A percentile compares a stretch with the other conserved stretches of the same genome.
phyloP scores from a whole-genome alignment of 1,140 invertebrate species.

The Berghia stephanieae region DNA sequence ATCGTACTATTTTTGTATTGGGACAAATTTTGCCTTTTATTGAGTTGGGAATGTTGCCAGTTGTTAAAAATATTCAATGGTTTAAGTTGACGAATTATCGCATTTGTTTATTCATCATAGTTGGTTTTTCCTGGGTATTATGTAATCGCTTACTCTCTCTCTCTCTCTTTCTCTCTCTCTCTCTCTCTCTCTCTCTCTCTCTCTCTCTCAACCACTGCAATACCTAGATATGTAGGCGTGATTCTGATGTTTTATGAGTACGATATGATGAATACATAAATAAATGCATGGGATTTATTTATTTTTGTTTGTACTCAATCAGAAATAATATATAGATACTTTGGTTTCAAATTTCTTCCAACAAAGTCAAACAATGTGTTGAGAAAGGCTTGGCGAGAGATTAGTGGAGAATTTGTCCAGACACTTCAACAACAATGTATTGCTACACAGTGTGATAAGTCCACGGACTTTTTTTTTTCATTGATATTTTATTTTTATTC shows the following conservation, averaged over 20 bases:
- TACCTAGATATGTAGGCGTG: not conserved
- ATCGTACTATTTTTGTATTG: not conserved
- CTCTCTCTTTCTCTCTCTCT: constrained; percentile 5
- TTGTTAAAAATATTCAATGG: not conserved
- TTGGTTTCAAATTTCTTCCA: not conserved
- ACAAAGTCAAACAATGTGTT: not conserved
- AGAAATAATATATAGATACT: not conserved
- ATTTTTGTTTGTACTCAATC: not conserved
- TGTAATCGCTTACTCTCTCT: not conserved
- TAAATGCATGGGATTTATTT: not conserved
- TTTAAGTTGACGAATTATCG: not conserved
- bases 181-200: not conserved
- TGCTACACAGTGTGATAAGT: too few relatives aligned
- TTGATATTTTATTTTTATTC: too few relatives aligned
- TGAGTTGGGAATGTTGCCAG: not conserved
- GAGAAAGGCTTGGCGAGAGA: too few relatives aligned
- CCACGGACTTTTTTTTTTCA: too few relatives aligned
- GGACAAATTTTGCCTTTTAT: not conserved
- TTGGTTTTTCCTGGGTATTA: too few relatives aligned
- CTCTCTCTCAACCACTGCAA: not conserved
- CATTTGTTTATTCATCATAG: not conserved
- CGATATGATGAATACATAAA: not conserved
- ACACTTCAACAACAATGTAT: too few relatives aligned
- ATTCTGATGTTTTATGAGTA: too few relatives aligned
- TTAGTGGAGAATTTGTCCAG: too few relatives aligned